Evolutionary conservation across 2,113 vertebrate genomes (phyloP), one percentile per base, ranked within the genome.

Genomic region (Platysternon megacephalum): DNA sequence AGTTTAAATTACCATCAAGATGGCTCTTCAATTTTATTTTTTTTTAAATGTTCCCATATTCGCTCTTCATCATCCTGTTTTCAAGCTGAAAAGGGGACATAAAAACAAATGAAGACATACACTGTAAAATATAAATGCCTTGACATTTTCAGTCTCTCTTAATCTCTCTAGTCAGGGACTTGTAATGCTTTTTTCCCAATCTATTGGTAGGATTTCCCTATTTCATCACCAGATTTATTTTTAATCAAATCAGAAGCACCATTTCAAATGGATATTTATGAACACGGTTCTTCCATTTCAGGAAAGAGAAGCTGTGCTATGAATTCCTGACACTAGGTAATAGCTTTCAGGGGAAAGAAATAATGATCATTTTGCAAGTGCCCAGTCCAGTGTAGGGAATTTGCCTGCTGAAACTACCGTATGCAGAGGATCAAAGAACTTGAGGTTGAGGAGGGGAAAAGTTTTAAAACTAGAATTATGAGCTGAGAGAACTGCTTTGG

Each of bases 71-170:
- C 90, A 83, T 91, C 79, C 72, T 80, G 10, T 42, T 55, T 95
- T 96, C 44, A 56, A 80, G 48, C 56, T 91, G 85, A 79, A 88
- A 95, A 44, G 85, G 52, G 78, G 90, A 92, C 92, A 72, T 42
- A 86, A 92, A 49, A 93, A 94, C 94, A 95, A 95, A 92, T 51
- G 56, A 53, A 44, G 80, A 49, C 28, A 92, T 95, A 89, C 80
- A 17, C 93, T 89, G 91, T 86, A 90, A 94, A 94, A 81, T 76
- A 53, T 53, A 0, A 2, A 13, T 93, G 46, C 85, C 79, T 90
- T 95, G 86, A 91, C 84, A 58, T 81, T 94, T 95, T 93, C 76
- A 44, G 0, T 79, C 49, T 91, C 76, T 68, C 46, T 93, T 94
- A 92, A 90, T 44, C 85, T 72, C 86, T 90, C 49, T 94, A 17